Percentiles rank a stretch among this genome's conserved stretches.
Evolutionary conservation across 1,140 invertebrate species (phyloP).

Genomic region (Drosophila subobscura): DNA sequence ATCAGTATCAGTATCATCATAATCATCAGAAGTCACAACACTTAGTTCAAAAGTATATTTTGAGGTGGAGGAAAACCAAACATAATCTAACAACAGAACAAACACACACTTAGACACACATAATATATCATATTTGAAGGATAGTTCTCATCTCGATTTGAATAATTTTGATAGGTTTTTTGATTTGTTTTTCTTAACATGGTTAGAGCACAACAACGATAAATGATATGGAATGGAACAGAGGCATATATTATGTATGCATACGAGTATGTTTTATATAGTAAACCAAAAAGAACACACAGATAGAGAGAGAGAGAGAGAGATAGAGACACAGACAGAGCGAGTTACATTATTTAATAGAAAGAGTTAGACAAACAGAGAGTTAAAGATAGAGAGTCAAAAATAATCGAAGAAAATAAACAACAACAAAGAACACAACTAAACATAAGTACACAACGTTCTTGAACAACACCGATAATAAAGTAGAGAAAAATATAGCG

Average conservation of each 20-base stretch:
- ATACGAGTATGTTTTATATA: conserved; percentile 72
- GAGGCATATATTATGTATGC: conserved; percentile 77
- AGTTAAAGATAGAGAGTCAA: conserved; percentile 42
- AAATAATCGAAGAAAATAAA: conserved; percentile 19
- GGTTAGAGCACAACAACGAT: conserved; percentile 65
- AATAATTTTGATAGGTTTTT: conserved; percentile 26
- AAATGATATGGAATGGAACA: conserved; percentile 69
- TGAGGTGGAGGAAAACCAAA: conserved; percentile 10
- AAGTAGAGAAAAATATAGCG: conserved; percentile 23
- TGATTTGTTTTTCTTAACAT: conserved; percentile 45
- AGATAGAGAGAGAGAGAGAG: conserved; percentile 61
- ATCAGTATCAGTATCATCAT: conserved; percentile 9
- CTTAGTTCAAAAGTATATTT: conserved; percentile 36
- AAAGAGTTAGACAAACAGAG: conserved; percentile 40
- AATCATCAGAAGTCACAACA: conserved; percentile 38
- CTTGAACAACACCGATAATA: conserved; percentile 60
- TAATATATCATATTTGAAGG: conserved; percentile 40
- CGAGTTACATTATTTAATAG: conserved; percentile 49
- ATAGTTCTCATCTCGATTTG: conserved; percentile 28
- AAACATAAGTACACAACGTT: conserved; percentile 60
- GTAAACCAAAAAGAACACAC: conserved; percentile 51
- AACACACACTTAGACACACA: conserved; percentile 32
- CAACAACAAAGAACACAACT: conserved; percentile 35
- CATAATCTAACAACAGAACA: conserved; percentile 17
- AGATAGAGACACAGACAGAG: conserved; percentile 61